Evolutionary conservation across 2,888 invertebrate genomes (phyloP), one percentile per base, ranked within the genome.

Genomic region (Sarcophaga rosellei): DNA sequence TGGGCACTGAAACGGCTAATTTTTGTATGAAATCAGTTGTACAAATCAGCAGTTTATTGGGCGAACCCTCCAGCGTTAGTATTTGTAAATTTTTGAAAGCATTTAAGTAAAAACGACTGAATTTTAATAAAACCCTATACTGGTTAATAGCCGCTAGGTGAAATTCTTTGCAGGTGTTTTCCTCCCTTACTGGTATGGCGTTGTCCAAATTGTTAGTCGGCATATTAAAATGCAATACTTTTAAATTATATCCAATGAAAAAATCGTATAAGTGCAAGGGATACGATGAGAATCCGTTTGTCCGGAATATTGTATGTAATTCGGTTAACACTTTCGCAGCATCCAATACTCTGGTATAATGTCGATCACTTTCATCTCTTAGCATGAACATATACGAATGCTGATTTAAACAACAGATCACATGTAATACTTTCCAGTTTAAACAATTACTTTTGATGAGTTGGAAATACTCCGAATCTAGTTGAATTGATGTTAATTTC

Each of bases 31-130:
- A 77, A 35, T 35, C 44, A n/a, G n/a, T n/a, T 35, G 76, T 23
- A 6, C 61, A 65, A 45, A 82, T 65, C 11, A 45, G 15, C 10
- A 82, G n/a, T 59, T 68, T 81, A 20, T 47, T 76, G 17, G 70
- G 15, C 1, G 81, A 76, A 53, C 82, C 82, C 72, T 77, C 66
- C 59, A 82, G 2, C 4, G 76, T 66, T 72, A 82, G 72, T 17
- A 25, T 45, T 5, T 45, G 10, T 2, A 82, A 47, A 61, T 72
- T 77, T 77, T 61, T 1, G 65, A 77, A 82, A 65, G 20, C 65
- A 21, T 66, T 61, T 35, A 82, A n/a, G 61, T 72, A 72, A 6
- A 77, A 35, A 8, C 59, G 65, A 0, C 21, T 25, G 66, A 77
- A 66, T 45, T 72, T 72, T 66, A 72, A 25, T 44, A 82, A 17